A percentile compares a stretch with the other conserved stretches of the same genome.
Conservation (phyloP, 2,113 vertebrate genomes). For the Tragelaphus imberbis region DNA sequence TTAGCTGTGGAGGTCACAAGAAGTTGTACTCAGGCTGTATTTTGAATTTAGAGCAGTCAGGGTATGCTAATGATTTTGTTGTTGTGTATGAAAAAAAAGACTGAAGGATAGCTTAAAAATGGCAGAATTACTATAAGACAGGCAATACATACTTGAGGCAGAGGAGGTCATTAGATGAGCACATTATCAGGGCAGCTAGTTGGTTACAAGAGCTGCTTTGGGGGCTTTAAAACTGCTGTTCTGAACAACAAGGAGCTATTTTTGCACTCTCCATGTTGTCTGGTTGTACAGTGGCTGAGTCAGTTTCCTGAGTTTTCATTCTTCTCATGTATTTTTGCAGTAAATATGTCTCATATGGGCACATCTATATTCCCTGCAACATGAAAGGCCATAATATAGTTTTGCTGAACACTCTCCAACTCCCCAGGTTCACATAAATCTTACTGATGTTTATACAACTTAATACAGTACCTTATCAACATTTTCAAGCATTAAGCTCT, state of each 20-base stretch:
- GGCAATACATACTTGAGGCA: background rate
- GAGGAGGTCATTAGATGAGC: background rate
- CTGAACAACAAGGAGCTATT: background rate
- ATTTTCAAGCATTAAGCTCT: background rate
- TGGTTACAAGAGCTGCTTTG: background rate
- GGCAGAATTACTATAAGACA: background rate
- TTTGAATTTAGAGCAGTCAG: background rate
- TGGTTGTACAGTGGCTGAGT: background rate
- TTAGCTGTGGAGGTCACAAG: background rate
- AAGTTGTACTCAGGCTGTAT: background rate
- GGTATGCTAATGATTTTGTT: background rate
- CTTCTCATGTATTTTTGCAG: background rate
- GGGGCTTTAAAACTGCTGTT: background rate
- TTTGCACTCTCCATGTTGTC: background rate
- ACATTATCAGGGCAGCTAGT: background rate
- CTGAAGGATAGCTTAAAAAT: background rate
- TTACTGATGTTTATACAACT: conserved; percentile 32
- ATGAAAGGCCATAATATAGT: background rate
- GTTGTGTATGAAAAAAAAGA: background rate
- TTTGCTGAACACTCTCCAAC: background rate
- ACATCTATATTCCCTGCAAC: background rate
- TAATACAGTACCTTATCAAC: conserved; percentile 1
- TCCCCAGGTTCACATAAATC: background rate
- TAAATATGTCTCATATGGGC: background rate
- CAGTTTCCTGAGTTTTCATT: background rate